Conservation (phyloP, 2,113 vertebrate genomes). For the Vombatus ursinus region DNA sequence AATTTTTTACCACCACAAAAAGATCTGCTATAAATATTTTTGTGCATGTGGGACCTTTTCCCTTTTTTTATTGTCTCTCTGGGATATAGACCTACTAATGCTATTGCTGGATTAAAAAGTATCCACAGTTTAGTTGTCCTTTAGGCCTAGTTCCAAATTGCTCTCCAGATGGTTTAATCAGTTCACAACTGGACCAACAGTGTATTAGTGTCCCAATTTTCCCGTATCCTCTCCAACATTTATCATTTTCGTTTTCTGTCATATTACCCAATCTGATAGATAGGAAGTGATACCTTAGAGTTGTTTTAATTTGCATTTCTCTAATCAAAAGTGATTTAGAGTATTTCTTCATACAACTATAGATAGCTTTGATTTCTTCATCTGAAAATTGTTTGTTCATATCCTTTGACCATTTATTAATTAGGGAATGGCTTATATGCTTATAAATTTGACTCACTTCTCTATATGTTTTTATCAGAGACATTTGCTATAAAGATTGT, state of each 20-base stretch:
- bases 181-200: background rate
- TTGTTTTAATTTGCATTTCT: background rate
- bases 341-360: background rate
- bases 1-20: background rate
- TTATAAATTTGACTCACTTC: background rate
- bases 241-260: background rate
- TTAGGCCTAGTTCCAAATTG: background rate
- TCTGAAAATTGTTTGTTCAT: background rate
- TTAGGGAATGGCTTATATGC: background rate
- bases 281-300: background rate
- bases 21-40: background rate
- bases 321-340: background rate
- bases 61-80: background rate
- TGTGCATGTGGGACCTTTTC: background rate
- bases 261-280: background rate
- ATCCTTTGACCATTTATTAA: no score
- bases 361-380: background rate
- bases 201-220: background rate
- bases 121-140: background rate
- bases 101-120: background rate
- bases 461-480: background rate
- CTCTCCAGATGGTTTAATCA: background rate
- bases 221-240: background rate
- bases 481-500: background rate
- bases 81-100: background rate